A percentile compares a stretch with the other conserved stretches of the same genome.
phyloP scores from a whole-genome alignment of 2,888 invertebrate species.

The Tipula unca region DNA sequence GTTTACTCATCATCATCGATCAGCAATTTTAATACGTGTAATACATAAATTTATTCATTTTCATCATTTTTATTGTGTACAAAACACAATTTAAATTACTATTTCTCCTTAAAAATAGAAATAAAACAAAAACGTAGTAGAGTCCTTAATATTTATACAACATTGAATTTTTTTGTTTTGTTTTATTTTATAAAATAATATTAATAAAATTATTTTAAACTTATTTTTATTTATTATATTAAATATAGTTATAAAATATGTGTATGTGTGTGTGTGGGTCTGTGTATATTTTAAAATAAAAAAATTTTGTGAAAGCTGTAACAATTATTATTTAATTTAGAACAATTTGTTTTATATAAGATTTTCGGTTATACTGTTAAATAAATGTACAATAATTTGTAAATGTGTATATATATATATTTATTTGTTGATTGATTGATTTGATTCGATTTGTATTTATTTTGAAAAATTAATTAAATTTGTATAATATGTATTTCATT shows the following conservation, averaged over 20 bases:
- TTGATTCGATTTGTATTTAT: background rate
- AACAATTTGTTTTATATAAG: background rate
- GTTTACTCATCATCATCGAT: background rate
- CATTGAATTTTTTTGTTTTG: background rate
- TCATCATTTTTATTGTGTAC: background rate
- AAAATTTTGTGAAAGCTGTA: background rate
- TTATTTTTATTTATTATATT: too few species aligned
- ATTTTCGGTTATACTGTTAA: background rate
- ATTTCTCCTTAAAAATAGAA: background rate
- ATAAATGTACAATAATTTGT: background rate
- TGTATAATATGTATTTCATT: too few species aligned
- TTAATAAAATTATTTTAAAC: background rate
- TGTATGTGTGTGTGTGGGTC: background rate
- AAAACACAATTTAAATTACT: background rate
- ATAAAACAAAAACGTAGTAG: background rate
- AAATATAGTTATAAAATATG: background rate
- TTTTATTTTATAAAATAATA: background rate
- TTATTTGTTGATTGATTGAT: background rate
- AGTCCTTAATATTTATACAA: background rate
- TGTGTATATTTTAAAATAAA: background rate
- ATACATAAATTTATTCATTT: conserved; percentile 8
- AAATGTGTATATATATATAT: background rate
- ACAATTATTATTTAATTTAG: background rate
- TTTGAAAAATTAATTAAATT: background rate
- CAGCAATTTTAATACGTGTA: background rate